Evolutionary conservation across 2,797 vertebrate species (phyloP), one percentile per base, ranked within the genome.

Genomic region (Clarias fuscus): DNA sequence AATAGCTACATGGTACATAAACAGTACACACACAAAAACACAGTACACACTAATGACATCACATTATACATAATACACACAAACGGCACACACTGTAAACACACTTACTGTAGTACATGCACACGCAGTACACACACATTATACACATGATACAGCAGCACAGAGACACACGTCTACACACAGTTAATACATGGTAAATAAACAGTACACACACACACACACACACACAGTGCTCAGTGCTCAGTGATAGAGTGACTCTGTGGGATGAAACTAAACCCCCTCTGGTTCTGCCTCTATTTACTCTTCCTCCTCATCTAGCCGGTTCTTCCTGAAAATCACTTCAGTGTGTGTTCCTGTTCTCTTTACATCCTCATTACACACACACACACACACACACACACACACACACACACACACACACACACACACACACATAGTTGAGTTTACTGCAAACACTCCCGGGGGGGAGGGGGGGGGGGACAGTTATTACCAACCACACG

Each of bases 241-340:
- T 37, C 37, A 5, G 24, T 33, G 17, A 70, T 4, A 5, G 40
- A 43, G 22, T 5, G 24, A 24, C 43, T 56, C 15, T 4, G 7
- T 11, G 48, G 7, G 75, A 58, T 59, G 27, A 30, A 58, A 58
- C n/a, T 5, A 4, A 61, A 24, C 30, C 22, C 2, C 75, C 17
- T 5, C 73, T 53, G 43, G 4, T 33, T 61, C 53, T 48, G 62
- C 17, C 22, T 1, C 82, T 22, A 68, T 82, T 82, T 82, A 70
- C 48, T 70, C 13, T 48, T n/a, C 53, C 62, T 62, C 40, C 33
- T 68, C 11, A 85, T 64, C 64, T 24, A 68, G 33, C 81, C 67
- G 24, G 86, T 84, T 82, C 43, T 85, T 81, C 85, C 81, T 87
- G 81, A 84, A 89, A 83, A 85, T 80, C 83, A 83, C 79, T 83